Evolutionary conservation across 2,888 invertebrate species (phyloP).

Genomic region (Tinea pellionella): DNA sequence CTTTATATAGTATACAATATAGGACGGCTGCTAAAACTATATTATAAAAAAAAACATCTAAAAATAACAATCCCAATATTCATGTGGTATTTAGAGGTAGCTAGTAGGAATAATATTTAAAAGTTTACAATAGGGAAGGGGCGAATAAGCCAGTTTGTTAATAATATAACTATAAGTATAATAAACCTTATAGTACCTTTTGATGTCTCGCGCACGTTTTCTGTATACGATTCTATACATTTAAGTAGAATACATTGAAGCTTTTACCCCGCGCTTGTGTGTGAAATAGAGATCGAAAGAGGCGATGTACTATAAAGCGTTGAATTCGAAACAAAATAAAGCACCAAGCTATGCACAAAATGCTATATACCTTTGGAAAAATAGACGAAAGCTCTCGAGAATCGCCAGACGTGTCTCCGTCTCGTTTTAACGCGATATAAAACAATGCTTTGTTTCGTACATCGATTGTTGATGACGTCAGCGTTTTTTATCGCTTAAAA

Average conservation of each 20-base stretch:
- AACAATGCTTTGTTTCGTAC: neutral
- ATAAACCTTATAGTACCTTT: neutral
- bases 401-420: neutral
- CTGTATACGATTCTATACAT: neutral
- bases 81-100: no score
- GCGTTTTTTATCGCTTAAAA: neutral
- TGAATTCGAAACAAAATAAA: neutral
- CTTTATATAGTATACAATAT: no score
- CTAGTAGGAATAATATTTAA: no score
- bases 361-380: neutral
- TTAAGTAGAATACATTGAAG: neutral
- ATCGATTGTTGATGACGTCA: neutral
- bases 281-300: neutral
- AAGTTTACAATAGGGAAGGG: neutral
- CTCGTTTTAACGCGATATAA: neutral
- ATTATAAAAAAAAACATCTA: no score
- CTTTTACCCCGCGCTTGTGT: neutral
- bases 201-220: neutral
- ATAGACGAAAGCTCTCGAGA: constrained; percentile 3
- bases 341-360: neutral
- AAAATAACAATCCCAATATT: no score
- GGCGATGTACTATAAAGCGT: neutral
- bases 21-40: no score
- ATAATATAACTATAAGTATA: neutral
- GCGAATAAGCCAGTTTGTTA: neutral